Evolutionary conservation across 1,140 invertebrate genomes (phyloP), one percentile per base, ranked within the genome.

Genomic region (Euura lappo): DNA sequence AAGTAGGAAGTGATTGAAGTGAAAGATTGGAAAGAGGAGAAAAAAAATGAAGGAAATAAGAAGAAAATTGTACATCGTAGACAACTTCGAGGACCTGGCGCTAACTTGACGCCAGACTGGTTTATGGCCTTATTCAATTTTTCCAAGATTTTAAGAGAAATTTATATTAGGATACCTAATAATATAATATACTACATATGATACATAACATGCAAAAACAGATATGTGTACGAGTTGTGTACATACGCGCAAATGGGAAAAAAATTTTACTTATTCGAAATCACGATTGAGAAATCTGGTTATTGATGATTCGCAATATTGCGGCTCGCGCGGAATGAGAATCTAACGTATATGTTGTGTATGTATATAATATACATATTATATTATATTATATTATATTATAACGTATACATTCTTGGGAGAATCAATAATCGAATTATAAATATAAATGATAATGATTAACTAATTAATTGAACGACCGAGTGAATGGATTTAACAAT

Each of bases 71-170:
- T 82, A 81, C 80, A 80, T 73, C 79, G 78, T 83, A 85, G 77
- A 83, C 13, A 6, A 60, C 13, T 71, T 78, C 81, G 79, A 85
- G 82, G 83, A 84, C 77, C 81, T 85, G 85, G 81, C 80, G 80
- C 82, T 76, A 80, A 79, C 74, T 84, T 83, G 85, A 81, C 80
- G 84, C 85, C 86, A 86, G 84, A 87, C 85, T 86, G 84, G 84
- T 87, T 60, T 87, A 87, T 87, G 85, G 86, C 86, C 85, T 87
- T 87, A 87, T 87, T 85, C 85, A 86, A 87, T 86, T 85, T 87
- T 87, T 85, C 84, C 84, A 86, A 86, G 81, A 86, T 80, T 85
- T 71, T 73, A 68, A 75, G 42, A 81, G 81, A 87, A 87, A 87
- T 87, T 87, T 86, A 87, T 87, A 86, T 86, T 87, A 86, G 84